Percentiles rank a stretch among this genome's conserved stretches.
Evolutionary conservation across 92 coral and sea anemone genomes (phyloP).

Genomic region (Heliopora coerulea): DNA sequence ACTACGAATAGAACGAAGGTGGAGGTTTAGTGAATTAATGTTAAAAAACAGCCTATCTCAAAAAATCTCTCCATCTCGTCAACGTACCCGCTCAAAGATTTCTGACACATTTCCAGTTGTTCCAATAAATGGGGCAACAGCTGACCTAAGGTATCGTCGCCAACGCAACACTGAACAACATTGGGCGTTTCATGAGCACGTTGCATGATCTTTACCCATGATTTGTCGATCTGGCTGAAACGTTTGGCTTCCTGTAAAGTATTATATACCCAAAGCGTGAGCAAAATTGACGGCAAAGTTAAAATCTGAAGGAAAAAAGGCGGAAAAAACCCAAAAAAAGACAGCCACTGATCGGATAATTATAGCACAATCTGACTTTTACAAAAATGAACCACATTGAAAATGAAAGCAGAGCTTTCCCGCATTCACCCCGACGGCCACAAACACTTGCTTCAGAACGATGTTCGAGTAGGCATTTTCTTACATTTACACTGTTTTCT

Average conservation of each 20-base stretch:
- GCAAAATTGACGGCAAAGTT: not conserved
- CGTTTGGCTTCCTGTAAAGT: slow-evolving; percentile 79
- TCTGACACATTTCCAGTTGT: slow-evolving; percentile 98
- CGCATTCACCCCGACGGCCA: no score
- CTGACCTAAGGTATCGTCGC: slow-evolving; percentile 94
- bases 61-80: no score
- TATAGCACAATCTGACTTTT: no score
- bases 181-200: slow-evolving; percentile 96
- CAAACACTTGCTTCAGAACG: no score
- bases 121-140: slow-evolving; percentile 90
- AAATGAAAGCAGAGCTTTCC: no score
- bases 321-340: no score
- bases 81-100: slow-evolving; percentile 96
- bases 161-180: slow-evolving; percentile 98
- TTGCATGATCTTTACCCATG: slow-evolving; percentile 98
- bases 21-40: no score
- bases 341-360: no score
- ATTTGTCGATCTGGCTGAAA: slow-evolving; percentile 93
- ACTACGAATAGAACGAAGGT: slow-evolving; percentile 56
- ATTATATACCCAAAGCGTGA: not conserved
- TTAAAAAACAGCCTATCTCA: no score
- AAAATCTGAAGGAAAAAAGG: not conserved
- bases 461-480: no score
- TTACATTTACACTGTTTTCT: no score
- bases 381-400: no score